These are phyloP conservation scores for Mnemiopsis leidyi DNA, from an alignment of 37 sponge, comb jelly and placozoan species.

Conservation along the genomic window DNA sequence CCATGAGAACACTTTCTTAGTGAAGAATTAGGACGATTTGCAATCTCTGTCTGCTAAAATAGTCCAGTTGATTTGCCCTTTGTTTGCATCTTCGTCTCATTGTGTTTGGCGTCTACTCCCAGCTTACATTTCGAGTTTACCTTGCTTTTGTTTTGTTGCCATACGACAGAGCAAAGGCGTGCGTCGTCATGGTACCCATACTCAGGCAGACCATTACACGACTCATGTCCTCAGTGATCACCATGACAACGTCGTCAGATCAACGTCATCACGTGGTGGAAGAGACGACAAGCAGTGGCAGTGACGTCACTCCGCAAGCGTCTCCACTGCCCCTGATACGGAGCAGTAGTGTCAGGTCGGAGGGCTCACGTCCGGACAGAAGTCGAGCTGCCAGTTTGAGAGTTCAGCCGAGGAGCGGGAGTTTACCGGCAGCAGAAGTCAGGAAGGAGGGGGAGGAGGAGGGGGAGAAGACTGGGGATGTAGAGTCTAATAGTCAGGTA, in stretches of 20 bases:
- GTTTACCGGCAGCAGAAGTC: not conserved
- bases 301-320: not conserved
- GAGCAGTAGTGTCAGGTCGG: not conserved
- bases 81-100: too few relatives aligned
- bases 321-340: not conserved
- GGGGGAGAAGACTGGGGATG: not conserved
- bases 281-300: not conserved
- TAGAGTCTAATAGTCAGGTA: not conserved
- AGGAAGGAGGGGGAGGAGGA: constrained; percentile 5
- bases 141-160: not conserved
- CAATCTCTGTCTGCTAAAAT: too few relatives aligned
- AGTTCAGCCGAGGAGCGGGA: not conserved
- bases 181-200: not conserved
- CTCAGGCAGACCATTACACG: not conserved
- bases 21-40: too few relatives aligned
- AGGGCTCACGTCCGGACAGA: not conserved
- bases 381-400: not conserved
- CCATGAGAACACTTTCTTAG: too few relatives aligned
- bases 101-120: too few relatives aligned
- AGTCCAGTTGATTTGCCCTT: too few relatives aligned
- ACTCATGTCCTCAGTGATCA: not conserved
- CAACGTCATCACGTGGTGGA: not conserved
- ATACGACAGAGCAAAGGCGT: too few relatives aligned
- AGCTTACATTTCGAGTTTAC: too few relatives aligned
- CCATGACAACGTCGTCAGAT: not conserved